Conservation (phyloP, 2,113 vertebrate species). For the Fukomys damarensis region DNA sequence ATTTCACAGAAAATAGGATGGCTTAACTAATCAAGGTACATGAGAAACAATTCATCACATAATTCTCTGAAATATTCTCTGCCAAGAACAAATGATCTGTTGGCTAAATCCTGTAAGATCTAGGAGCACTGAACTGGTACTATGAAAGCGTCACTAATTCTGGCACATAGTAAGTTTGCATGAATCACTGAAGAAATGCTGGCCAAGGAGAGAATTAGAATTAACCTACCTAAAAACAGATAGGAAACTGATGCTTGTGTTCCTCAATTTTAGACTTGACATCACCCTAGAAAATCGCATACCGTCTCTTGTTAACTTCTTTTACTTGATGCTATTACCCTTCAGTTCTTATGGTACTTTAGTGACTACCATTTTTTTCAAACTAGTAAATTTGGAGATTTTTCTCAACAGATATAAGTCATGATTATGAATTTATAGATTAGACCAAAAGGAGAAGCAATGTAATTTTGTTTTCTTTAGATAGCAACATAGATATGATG, state of each 20-base stretch:
- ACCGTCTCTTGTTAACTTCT: neutral
- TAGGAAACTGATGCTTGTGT: neutral
- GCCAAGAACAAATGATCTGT: neutral
- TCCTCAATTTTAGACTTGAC: neutral
- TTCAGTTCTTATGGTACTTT: conserved; percentile 24
- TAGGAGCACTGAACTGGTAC: neutral
- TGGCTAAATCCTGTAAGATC: neutral
- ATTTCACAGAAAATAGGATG: neutral
- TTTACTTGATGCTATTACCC: neutral
- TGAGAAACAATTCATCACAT: neutral
- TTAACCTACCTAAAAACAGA: conserved; percentile 16
- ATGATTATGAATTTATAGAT: conserved; percentile 1
- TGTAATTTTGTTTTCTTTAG: neutral
- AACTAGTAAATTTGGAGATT: neutral
- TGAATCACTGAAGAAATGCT: conserved; percentile 1
- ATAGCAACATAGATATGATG: neutral
- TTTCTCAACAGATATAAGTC: neutral
- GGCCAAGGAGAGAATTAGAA: neutral
- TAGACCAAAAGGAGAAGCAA: neutral
- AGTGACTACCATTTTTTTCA: neutral
- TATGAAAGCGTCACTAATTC: conserved; percentile 9
- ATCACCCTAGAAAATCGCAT: neutral
- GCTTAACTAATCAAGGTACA: neutral
- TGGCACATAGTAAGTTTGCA: neutral
- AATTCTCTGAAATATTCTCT: neutral